Conservation (phyloP, 2,797 vertebrate genomes). For the Danio jaintianensis region DNA sequence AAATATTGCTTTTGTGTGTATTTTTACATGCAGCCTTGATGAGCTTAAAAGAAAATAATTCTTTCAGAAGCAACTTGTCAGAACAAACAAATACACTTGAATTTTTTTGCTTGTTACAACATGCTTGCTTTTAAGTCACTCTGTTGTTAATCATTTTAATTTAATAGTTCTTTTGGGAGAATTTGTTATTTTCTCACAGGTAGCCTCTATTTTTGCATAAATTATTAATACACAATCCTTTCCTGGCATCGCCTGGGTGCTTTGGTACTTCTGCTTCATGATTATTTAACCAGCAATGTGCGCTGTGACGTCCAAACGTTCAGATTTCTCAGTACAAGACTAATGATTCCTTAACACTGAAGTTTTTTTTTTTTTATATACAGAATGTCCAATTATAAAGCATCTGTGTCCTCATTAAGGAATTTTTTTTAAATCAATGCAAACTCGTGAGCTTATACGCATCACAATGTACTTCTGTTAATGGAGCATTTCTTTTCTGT, state of each 20-base stretch:
- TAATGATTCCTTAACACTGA: background rate
- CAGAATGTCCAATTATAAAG: constrained; percentile 1
- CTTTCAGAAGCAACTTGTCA: too few species aligned
- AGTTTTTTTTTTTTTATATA: background rate
- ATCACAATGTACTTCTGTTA: background rate
- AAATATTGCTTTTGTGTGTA: too few species aligned
- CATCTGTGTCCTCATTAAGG: background rate
- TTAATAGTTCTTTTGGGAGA: background rate
- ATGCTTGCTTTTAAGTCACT: background rate
- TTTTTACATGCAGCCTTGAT: too few species aligned
- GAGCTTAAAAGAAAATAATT: too few species aligned
- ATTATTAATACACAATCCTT: background rate
- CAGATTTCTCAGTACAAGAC: background rate
- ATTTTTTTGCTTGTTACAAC: too few species aligned
- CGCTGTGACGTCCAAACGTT: background rate
- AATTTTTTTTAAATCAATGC: too few species aligned
- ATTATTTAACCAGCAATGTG: background rate
- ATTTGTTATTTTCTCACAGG: background rate
- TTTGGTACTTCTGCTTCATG: background rate
- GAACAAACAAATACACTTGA: too few species aligned
- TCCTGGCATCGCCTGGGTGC: background rate
- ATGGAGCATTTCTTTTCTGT: background rate
- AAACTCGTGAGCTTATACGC: background rate
- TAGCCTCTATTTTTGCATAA: background rate
- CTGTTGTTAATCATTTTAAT: background rate